Base-by-base conservation (phyloP, 2,888 invertebrate species). In the Autographa pulchrina region DNA sequence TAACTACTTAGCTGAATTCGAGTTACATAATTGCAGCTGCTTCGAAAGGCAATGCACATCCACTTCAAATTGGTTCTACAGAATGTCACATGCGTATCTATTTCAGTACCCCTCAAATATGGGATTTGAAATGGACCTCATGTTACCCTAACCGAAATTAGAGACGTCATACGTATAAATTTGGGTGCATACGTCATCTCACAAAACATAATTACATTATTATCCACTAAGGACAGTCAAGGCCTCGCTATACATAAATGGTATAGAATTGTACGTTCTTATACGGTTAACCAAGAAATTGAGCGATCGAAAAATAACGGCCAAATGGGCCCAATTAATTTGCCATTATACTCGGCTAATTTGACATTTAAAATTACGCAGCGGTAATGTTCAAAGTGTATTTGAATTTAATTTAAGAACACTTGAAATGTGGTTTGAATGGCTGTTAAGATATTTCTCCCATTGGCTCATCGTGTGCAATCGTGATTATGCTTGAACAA, bases 121-220 rank as follows among this genome's bases (percentile, higher is more conserved):
- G 80, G 63, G 48, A 66, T 75, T 72, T 75, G 65, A 82, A 85
- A 87, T 85, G 85, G 81, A 83, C 75, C 76, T 86, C 81, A 83
- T 85, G 85, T 83, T 81, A 77, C 77, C 83, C 78, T 82, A 89
- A 89, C 78, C 81, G 80, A 87, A 80, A 75, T 70, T 67, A 81
- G 86, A 91, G 89, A 92, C 93, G 94, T 94, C 93, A 93, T 88
- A 84, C 68, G 88, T 88, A 91, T 93, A 88, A 84, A 91, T 93
- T 92, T 90, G 92, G 92, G 86, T 88, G 89, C 90, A 87, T 85
- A 90, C 92, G 93, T 93, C 94, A 93, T 84, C 84, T 82, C 81
- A 84, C 85, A 80, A 86, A 88, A 82, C 78, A 89, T 89, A 91
- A 91, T 92, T 89, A 91, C 84, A 88, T 91, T 90, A 85, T 87